A percentile compares a stretch with the other conserved stretches of the same genome.
These are phyloP conservation scores for Protaetia brevitarsis DNA, from an alignment of 1,140 invertebrate genomes.

Conservation along the genomic window DNA sequence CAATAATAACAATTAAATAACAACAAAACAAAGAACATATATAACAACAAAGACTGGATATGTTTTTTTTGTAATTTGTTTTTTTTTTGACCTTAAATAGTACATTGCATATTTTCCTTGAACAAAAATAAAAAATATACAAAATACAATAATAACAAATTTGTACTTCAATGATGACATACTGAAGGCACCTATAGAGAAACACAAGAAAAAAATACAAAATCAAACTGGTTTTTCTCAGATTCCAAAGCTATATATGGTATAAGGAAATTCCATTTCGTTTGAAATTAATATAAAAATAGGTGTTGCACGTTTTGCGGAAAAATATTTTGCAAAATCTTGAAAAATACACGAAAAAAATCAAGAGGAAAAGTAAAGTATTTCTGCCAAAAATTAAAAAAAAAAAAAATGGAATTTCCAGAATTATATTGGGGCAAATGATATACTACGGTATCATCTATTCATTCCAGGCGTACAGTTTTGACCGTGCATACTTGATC, in stretches of 20 bases:
- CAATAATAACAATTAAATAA: slow-evolving; percentile 18
- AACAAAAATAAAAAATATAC: slow-evolving; percentile 22
- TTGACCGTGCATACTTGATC: background rate
- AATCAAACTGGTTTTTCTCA: slow-evolving; percentile 28
- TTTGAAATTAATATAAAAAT: background rate
- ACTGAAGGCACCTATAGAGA: slow-evolving; percentile 33
- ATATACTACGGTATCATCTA: slow-evolving; percentile 25
- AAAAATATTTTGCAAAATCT: background rate
- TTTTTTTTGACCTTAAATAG: slow-evolving; percentile 16
- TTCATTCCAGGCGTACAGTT: background rate
- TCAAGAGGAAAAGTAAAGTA: background rate
- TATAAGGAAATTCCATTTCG: slow-evolving; percentile 18
- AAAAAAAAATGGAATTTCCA: slow-evolving; percentile 18
- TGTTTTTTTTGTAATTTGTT: background rate
- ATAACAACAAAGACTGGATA: slow-evolving; percentile 12
- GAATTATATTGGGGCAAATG: slow-evolving; percentile 24
- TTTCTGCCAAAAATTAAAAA: background rate
- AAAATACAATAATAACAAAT: slow-evolving; percentile 22
- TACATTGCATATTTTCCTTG: slow-evolving; percentile 21
- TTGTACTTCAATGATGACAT: slow-evolving; percentile 22
- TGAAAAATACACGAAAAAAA: background rate
- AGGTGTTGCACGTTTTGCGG: background rate
- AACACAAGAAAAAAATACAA: slow-evolving; percentile 35
- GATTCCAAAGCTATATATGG: slow-evolving; percentile 19
- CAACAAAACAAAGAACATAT: slow-evolving; percentile 13